Conservation (phyloP, 2,888 invertebrate species). For the Xiphydria camelus region DNA sequence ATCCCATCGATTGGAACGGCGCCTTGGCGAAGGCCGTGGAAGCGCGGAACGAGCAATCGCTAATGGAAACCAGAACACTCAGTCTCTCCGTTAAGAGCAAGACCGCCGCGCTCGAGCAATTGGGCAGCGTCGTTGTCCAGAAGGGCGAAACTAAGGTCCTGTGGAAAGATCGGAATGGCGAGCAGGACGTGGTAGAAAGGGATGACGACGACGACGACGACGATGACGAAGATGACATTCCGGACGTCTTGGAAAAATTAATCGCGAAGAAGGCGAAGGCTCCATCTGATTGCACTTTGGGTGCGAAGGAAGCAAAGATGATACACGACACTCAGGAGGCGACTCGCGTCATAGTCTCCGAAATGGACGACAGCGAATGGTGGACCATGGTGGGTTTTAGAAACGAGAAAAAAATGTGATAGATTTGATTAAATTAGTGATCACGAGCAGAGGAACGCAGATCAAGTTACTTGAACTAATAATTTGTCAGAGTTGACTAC, state of each 20-base stretch:
- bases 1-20: conserved; percentile 47
- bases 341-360: conserved; percentile 37
- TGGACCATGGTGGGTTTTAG: conserved; percentile 47
- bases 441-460: no score
- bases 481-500: no score
- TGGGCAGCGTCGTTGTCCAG: conserved; percentile 34
- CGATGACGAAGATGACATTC: conserved; percentile 25
- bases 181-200: conserved; percentile 8
- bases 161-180: conserved; percentile 39
- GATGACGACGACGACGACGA: conserved; percentile 24
- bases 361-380: conserved; percentile 49
- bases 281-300: conserved; percentile 3
- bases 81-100: conserved; percentile 36
- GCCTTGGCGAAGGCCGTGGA: conserved; percentile 36
- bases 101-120: conserved; percentile 24
- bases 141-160: conserved; percentile 35
- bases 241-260: conserved; percentile 34
- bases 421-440: no score
- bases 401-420: no score
- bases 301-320: conserved; percentile 35
- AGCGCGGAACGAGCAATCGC: conserved; percentile 28
- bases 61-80: conserved; percentile 26
- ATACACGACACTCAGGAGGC: conserved; percentile 34
- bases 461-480: no score
- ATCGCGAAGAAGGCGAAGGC: conserved; percentile 32